Conservation (phyloP, 2,113 vertebrate species). For the Mirza zaza region DNA sequence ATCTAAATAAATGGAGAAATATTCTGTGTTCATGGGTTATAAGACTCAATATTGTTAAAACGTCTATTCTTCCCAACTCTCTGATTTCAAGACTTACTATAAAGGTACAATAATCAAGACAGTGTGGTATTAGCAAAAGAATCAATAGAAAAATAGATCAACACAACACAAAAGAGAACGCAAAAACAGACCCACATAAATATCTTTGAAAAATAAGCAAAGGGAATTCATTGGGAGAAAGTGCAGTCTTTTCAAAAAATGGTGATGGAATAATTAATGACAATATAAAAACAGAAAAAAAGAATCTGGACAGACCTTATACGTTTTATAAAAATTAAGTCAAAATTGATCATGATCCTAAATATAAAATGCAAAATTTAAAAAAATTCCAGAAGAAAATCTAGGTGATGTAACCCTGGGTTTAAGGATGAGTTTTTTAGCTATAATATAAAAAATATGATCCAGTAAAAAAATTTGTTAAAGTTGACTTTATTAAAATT, state of each 20-base stretch:
- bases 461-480: not conserved
- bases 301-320: not conserved
- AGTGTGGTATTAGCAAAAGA: not conserved
- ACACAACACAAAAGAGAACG: not conserved
- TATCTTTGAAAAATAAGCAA: not conserved
- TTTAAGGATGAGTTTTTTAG: not conserved
- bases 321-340: not conserved
- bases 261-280: not conserved
- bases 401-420: not conserved
- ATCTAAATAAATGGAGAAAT: not conserved
- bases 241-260: not conserved
- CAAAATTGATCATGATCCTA: not conserved
- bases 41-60: not conserved
- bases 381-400: not conserved
- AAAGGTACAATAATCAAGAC: not conserved
- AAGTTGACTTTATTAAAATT: not conserved
- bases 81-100: not conserved
- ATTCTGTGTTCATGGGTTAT: not conserved
- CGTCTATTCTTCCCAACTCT: not conserved
- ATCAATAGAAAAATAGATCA: not conserved
- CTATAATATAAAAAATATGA: not conserved
- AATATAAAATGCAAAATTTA: not conserved
- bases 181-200: not conserved
- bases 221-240: not conserved
- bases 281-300: not conserved